Evolutionary conservation across 2,797 vertebrate genomes (phyloP).

Genomic region (Brachyrhaphis roseni): DNA sequence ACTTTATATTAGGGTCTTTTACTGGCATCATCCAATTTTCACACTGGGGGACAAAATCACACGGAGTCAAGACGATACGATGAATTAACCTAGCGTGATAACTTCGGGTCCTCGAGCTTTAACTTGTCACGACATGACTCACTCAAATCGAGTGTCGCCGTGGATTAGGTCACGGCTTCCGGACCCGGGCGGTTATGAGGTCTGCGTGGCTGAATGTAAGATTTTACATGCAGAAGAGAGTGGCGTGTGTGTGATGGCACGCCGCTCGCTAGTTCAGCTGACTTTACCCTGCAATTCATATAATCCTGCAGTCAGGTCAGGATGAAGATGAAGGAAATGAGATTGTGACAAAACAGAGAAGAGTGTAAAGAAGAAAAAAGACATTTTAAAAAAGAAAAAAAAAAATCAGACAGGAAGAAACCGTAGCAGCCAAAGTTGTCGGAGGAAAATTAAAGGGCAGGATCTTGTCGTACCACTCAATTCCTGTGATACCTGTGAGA

Average conservation of each 20-base stretch:
- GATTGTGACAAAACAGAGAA: constrained; percentile 44
- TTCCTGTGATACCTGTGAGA: constrained; percentile 78
- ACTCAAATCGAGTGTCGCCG: constrained; percentile 43
- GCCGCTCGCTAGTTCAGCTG: constrained; percentile 47
- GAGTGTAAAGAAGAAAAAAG: neutral
- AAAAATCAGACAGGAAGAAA: constrained; percentile 37
- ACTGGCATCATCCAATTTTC: neutral
- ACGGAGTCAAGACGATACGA: neutral
- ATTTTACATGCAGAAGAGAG: constrained; percentile 54
- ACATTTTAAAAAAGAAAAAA: neutral
- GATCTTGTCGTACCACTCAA: constrained; percentile 73
- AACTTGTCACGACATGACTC: constrained; percentile 66
- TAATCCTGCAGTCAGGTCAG: constrained; percentile 50
- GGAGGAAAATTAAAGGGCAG: constrained; percentile 81
- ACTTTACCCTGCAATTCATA: constrained; percentile 65
- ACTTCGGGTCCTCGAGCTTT: constrained; percentile 27
- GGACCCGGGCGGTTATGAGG: constrained; percentile 7
- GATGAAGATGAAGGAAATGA: constrained; percentile 61
- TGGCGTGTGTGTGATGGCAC: constrained; percentile 50
- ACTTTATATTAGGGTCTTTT: neutral
- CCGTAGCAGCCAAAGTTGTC: constrained; percentile 58
- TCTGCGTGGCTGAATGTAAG: constrained; percentile 28
- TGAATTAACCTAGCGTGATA: neutral
- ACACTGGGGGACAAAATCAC: neutral
- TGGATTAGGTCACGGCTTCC: constrained; percentile 12